Evolutionary conservation across 2,797 vertebrate genomes (phyloP), one percentile per base, ranked within the genome.

Genomic region (Acrocephalus scirpaceus): DNA sequence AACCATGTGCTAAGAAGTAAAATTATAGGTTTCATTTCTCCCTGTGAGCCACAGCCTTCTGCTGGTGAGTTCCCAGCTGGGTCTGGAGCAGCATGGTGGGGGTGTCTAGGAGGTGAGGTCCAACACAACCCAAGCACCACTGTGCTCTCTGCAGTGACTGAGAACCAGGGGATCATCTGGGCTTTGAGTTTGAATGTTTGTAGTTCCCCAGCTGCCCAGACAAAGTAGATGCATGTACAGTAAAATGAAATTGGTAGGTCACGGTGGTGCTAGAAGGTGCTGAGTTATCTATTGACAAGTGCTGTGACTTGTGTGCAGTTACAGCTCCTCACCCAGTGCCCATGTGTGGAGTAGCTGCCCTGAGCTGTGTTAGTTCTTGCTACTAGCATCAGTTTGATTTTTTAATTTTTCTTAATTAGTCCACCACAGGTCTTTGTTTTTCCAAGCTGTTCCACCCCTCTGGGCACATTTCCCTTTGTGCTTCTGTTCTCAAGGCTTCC

Each of bases 21-120:
- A n/a, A 32, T 36, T 8, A 9, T 2, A 8, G 29, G 11, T 48
- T 71, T 60, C 8, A 14, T 25, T 78, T n/a, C 25, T 69, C 20
- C 2, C 2, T 27, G 14, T 21, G 29, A 88, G 27, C 34, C 11
- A 5, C 32, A 80, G 53, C 20, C 29, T 42, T 32, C 18, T 67
- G 45, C 34, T 67, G 54, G 8, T 36, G 8, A 22, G 27, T 27
- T 30, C 65, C 9, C 16, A 16, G 7, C 42, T 57, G 27, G 30
- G 3, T 34, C 1, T 3, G 3, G 16, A 23, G 23, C 3, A 5
- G 16, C 1, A 2, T 16, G 27, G 30, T 34, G 53, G 69, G 9
- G 22, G 2, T 25, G 27, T 44, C 66, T 13, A 11, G 20, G 48
- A 71, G 42, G 8, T 53, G 64, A 86, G 22, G 26, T 58, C 42